phyloP scores from a whole-genome alignment of 2,113 vertebrate genomes.

The Heptranchias perlo region DNA sequence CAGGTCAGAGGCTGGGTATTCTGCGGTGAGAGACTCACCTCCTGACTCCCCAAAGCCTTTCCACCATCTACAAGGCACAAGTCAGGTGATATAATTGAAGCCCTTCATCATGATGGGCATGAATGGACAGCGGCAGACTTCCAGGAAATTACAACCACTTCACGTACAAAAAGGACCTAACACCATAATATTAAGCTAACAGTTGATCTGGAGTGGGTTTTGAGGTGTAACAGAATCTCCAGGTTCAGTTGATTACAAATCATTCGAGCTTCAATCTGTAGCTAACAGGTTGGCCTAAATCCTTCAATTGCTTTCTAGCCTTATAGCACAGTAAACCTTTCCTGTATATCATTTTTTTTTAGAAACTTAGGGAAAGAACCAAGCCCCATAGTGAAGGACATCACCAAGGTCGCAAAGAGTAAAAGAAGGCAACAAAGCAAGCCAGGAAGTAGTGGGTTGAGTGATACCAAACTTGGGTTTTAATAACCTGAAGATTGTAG shows the following conservation, averaged over 20 bases:
- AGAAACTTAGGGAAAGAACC: background rate
- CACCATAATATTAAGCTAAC: conserved; percentile 17
- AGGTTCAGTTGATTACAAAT: conserved; percentile 14
- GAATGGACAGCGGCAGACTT: background rate
- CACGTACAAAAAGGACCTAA: background rate
- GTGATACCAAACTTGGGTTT: too few relatives aligned
- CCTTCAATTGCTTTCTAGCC: background rate
- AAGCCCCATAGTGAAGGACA: background rate
- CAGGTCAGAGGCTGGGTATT: too few relatives aligned
- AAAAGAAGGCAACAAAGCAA: background rate
- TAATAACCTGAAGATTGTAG: too few relatives aligned
- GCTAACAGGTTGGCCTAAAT: background rate
- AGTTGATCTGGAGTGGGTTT: background rate
- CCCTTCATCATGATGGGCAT: background rate
- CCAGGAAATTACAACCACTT: background rate
- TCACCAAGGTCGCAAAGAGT: background rate
- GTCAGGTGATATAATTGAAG: background rate
- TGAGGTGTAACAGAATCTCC: conserved; percentile 9
- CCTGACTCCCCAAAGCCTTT: too few relatives aligned
- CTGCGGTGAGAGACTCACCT: too few relatives aligned
- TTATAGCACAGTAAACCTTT: background rate
- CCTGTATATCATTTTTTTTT: background rate
- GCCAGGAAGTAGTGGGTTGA: background rate
- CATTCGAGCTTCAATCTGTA: conserved; percentile 6
- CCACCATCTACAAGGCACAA: too few relatives aligned